phyloP scores from a whole-genome alignment of 2,797 vertebrate genomes.

The Malurus splendens region DNA sequence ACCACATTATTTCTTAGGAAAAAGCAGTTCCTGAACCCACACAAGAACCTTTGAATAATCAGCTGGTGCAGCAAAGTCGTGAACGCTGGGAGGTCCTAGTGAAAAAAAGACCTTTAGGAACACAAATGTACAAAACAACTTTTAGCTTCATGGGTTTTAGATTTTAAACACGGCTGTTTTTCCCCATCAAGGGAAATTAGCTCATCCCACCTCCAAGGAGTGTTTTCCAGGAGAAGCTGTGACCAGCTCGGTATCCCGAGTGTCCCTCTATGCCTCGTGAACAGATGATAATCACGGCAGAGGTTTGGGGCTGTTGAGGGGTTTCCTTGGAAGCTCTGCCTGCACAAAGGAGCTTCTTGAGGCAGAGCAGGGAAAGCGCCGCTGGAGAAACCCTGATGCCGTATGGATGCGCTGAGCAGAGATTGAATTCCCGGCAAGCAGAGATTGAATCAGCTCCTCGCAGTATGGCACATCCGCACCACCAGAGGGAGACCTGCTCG shows the following conservation, averaged over 20 bases:
- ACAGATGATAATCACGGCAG: not conserved
- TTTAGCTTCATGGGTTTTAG: not conserved
- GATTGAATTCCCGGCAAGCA: not conserved
- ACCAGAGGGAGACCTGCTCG: not conserved
- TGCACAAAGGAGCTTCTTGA: not conserved
- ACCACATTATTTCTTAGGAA: not conserved
- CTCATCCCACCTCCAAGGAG: accelerated
- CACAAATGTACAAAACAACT: not conserved
- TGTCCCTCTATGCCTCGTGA: accelerated
- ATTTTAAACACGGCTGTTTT: accelerated
- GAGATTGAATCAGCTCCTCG: not conserved
- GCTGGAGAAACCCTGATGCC: accelerated
- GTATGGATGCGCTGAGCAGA: accelerated
- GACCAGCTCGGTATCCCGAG: accelerated
- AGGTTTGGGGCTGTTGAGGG: accelerated
- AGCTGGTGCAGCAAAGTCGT: not conserved
- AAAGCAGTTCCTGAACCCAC: not conserved
- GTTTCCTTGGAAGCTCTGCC: not conserved
- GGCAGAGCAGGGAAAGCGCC: not conserved
- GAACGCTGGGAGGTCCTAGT: not conserved
- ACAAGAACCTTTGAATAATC: not conserved
- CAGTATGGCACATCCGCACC: accelerated
- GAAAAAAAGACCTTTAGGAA: not conserved
- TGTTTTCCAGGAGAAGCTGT: not conserved
- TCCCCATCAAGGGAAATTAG: not conserved